These are phyloP conservation scores for Oscheius sp. DNA, from an alignment of 1,140 invertebrate genomes.

Conservation along the genomic window DNA sequence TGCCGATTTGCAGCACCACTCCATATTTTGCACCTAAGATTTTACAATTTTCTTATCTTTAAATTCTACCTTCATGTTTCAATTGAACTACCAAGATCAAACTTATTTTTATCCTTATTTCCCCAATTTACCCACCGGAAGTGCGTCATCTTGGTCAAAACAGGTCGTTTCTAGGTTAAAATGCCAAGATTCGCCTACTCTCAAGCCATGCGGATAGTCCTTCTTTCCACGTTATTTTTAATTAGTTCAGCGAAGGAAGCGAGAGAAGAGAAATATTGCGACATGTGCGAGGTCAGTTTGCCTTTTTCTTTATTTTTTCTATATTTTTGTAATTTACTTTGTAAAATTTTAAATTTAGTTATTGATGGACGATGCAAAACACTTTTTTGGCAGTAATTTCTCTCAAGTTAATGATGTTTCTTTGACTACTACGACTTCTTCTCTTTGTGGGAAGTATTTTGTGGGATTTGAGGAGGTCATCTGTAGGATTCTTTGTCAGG, in stretches of 20 bases:
- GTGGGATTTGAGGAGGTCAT: conserved; percentile 2
- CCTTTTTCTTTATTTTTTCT: too few species aligned
- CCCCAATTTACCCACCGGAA: too few species aligned
- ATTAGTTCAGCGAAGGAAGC: not conserved
- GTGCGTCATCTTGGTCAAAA: too few species aligned
- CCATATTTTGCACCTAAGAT: too few species aligned
- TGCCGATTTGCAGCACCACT: too few species aligned
- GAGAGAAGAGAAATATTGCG: not conserved
- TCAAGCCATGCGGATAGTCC: not conserved
- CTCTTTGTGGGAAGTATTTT: not conserved
- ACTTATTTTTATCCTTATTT: too few species aligned
- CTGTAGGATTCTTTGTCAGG: conserved; percentile 2
- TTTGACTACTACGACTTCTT: not conserved
- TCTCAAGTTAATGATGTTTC: not conserved
- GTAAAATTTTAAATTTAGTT: not conserved
- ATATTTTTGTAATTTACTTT: too few species aligned
- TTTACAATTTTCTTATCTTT: too few species aligned
- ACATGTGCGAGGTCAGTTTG: not conserved
- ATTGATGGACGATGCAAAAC: not conserved
- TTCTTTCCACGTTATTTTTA: not conserved
- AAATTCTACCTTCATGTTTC: too few species aligned
- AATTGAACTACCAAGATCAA: too few species aligned
- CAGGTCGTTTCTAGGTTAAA: too few species aligned
- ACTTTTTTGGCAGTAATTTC: not conserved
- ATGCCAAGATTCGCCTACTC: not conserved